Base-by-base conservation (phyloP, 64 coral and sea anemone genomes). In the Dendronephthya gigantea region DNA sequence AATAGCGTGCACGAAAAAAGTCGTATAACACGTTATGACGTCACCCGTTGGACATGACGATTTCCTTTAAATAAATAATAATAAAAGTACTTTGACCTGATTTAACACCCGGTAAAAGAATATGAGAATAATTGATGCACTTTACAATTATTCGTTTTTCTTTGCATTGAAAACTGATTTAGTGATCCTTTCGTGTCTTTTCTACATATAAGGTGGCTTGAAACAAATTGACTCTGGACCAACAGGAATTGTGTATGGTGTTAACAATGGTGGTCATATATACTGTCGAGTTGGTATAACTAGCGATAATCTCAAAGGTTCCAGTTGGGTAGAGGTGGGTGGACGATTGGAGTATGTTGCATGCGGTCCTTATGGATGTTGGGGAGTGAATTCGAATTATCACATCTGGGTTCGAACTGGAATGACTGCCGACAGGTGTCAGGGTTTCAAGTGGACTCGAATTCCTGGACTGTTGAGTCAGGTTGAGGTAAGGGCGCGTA, bases 161-260 rank as follows among this genome's bases (percentile, higher is more conserved):
- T 11, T 15, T 62, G 7, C 19, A 15, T 13, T 62, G 19, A 62
- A 62, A 2, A 58, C 6, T 17, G 25, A 12, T 15, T 62, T 17
- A 23, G 25, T 52, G 55, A 62, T 23, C 25, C 0, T 62, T 62
- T 19, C 25, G 7, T 52, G 1, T 52, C 1, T 52, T 17, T n/a
- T 27, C 41, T 45, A 6, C 25, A 23, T 62, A 23, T 13, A 62
- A 62, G 55, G 55, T 2, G 0, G 0, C 0, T 22, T 88, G 47
- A 82, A 40, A 34, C 86, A 88, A 32, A 56, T 88, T 39, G 86
- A 88, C 16, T 82, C 70, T 3, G 82, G 86, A n/a, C 33, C 56
- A 8, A 50, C 39, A 8, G 30, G 37, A 27, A 51, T 82, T 23
- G 86, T 88, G 16, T 88, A 79, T 48, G 86, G 86, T 82, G 86